Evolutionary conservation across 2,797 vertebrate genomes (phyloP).

Genomic region (Peromyscus melanophrys): DNA sequence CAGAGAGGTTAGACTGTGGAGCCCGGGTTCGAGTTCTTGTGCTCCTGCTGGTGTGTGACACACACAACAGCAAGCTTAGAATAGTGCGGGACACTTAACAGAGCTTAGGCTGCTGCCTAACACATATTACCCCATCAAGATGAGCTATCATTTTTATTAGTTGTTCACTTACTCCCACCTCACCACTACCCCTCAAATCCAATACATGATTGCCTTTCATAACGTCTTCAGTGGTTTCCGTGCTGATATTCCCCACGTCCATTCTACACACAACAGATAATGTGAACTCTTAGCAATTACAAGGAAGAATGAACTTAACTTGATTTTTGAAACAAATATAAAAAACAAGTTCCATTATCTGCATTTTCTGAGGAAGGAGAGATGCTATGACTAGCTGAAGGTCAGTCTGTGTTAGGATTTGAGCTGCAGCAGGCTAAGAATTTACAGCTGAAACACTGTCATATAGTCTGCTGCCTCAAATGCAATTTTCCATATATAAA

Average conservation of each 20-base stretch:
- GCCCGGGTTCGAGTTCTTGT: neutral
- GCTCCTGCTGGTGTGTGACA: neutral
- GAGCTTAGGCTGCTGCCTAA: neutral
- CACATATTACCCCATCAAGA: neutral
- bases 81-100: neutral
- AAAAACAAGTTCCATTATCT: neutral
- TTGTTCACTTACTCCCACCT: neutral
- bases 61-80: neutral
- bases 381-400: conserved; percentile 1
- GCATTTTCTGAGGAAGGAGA: conserved; percentile 28
- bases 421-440: neutral
- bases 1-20: neutral
- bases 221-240: neutral
- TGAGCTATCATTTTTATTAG: neutral
- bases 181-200: neutral
- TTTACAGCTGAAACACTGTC: neutral
- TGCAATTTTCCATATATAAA: neutral
- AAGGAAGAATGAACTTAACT: neutral
- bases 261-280: neutral
- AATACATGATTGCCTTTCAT: neutral
- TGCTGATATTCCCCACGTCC: neutral
- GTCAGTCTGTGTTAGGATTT: neutral
- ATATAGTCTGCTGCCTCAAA: neutral
- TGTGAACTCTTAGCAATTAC: neutral
- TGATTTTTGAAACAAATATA: neutral